Evolutionary conservation across 2,113 vertebrate genomes (phyloP).

Genomic region (Carollia perspicillata): DNA sequence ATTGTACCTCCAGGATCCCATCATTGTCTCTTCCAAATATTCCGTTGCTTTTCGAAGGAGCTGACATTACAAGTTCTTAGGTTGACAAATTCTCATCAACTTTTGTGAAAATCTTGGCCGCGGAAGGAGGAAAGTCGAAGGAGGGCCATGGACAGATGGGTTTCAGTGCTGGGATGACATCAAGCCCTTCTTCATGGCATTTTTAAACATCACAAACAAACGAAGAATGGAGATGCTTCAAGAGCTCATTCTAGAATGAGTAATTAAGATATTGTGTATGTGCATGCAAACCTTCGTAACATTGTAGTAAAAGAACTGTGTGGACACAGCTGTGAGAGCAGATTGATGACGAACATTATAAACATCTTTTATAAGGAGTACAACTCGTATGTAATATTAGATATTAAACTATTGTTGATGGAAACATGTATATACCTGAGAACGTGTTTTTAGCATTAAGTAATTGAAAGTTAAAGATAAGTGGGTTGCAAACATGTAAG

Average conservation of each 20-base stretch:
- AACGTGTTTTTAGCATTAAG: not conserved
- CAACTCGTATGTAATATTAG: not conserved
- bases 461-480: not conserved
- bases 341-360: not conserved
- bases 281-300: not conserved
- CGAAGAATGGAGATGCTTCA: conserved; percentile 29
- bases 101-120: conserved; percentile 50
- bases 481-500: not conserved
- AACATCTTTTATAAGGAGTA: not conserved
- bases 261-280: conserved; percentile 21
- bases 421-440: not conserved
- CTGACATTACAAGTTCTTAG: conserved; percentile 44
- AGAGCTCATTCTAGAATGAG: conserved; percentile 41
- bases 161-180: conserved; percentile 48
- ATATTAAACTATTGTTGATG: not conserved
- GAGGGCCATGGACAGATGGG: conserved; percentile 57
- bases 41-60: conserved; percentile 51
- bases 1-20: not conserved
- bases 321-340: not conserved
- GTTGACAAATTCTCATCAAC: conserved; percentile 55
- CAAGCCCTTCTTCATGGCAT: conserved; percentile 27
- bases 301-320: not conserved
- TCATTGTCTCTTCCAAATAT: conserved; percentile 43
- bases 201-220: conserved; percentile 44
- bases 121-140: conserved; percentile 50